Percentiles rank a stretch among this genome's conserved stretches.
Evolutionary conservation across 2,888 invertebrate species (phyloP).

Genomic region (Netelia inedita): DNA sequence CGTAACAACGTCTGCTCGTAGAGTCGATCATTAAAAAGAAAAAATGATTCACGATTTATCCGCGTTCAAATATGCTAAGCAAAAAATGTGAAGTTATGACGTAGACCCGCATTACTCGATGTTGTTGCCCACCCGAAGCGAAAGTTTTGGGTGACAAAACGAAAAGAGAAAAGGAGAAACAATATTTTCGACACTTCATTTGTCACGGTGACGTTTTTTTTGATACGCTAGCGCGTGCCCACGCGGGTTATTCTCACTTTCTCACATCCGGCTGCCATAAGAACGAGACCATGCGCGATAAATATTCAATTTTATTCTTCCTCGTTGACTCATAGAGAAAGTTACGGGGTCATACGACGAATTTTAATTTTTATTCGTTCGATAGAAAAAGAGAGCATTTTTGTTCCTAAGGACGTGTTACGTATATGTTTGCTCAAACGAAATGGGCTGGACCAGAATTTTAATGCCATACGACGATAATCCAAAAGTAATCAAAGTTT

Average conservation of each 20-base stretch:
- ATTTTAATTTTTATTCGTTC: conserved; percentile 41
- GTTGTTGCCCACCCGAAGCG: conserved; percentile 46
- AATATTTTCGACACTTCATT: conserved; percentile 49
- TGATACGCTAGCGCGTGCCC: not conserved
- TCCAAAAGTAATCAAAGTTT: no score
- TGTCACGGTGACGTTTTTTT: conserved; percentile 11
- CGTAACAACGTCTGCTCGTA: not conserved
- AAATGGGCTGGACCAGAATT: no score
- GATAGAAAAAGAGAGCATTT: conserved; percentile 3
- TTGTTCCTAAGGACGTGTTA: not conserved
- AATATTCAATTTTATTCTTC: conserved; percentile 64
- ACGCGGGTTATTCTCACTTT: conserved; percentile 52
- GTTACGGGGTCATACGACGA: conserved; percentile 38
- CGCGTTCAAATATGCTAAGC: not conserved
- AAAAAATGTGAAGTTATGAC: conserved; percentile 13
- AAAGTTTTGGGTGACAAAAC: conserved; percentile 58
- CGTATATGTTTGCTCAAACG: no score
- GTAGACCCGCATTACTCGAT: conserved; percentile 42
- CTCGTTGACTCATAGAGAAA: conserved; percentile 65
- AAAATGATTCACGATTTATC: not conserved
- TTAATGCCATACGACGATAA: no score
- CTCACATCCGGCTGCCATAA: conserved; percentile 58
- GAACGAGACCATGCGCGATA: conserved; percentile 39
- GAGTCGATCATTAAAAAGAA: not conserved
- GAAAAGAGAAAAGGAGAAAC: conserved; percentile 25